Evolutionary conservation across 2,888 invertebrate genomes (phyloP).

Genomic region (Xestoiulus laeticollis): DNA sequence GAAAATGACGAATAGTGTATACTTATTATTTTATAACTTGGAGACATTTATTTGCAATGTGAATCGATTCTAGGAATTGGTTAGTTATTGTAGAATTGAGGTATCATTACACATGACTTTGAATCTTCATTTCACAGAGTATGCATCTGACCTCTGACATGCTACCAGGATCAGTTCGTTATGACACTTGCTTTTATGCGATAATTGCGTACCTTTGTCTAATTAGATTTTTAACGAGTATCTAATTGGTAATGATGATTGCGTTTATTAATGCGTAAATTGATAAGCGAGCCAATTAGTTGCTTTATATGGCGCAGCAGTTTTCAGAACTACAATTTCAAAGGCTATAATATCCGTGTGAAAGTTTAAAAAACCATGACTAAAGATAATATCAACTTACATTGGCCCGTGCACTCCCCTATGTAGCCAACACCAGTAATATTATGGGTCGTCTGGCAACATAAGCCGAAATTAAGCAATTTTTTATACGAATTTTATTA

Average conservation of each 20-base stretch:
- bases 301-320: not conserved
- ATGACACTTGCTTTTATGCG: not conserved
- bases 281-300: constrained; percentile 18
- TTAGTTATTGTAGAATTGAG: too few species aligned
- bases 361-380: not conserved
- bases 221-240: not conserved
- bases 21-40: too few species aligned
- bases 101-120: too few species aligned
- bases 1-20: too few species aligned
- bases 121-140: not conserved
- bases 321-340: not conserved
- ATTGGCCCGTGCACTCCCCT: not conserved
- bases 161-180: not conserved
- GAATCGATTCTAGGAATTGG: too few species aligned
- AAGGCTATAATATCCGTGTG: not conserved
- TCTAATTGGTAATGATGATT: not conserved
- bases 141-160: not conserved
- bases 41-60: too few species aligned
- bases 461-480: not conserved
- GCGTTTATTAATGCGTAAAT: not conserved
- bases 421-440: not conserved
- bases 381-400: not conserved
- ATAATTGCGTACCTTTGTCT: not conserved
- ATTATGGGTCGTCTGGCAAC: constrained; percentile 6
- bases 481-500: not conserved